These are phyloP conservation scores for Pogonocherus hispidulus DNA, from an alignment of 2,888 invertebrate species.

Conservation along the genomic window DNA sequence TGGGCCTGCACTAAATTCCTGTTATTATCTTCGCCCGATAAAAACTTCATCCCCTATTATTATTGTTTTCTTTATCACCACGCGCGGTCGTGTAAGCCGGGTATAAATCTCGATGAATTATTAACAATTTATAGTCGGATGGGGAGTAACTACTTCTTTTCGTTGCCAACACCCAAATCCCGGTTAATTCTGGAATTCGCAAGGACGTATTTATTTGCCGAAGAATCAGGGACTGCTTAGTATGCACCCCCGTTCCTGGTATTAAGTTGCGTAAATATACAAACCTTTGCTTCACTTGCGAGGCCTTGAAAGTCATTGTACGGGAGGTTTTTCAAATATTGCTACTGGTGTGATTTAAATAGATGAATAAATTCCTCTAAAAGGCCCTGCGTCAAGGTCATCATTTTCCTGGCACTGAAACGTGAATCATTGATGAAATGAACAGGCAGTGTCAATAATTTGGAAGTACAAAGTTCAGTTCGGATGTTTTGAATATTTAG, in stretches of 20 bases:
- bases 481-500: too few species aligned
- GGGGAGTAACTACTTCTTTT: background rate
- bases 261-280: background rate
- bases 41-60: constrained; percentile 23
- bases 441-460: too few species aligned
- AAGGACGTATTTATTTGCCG: background rate
- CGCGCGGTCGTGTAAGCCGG: constrained; percentile 9
- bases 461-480: too few species aligned
- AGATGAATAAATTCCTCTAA: too few species aligned
- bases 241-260: background rate
- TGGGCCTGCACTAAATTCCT: constrained; percentile 14
- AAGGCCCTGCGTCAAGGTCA: too few species aligned
- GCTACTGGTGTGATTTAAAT: too few species aligned
- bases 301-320: too few species aligned
- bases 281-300: background rate
- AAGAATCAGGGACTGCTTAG: background rate
- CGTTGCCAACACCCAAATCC: background rate
- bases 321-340: too few species aligned
- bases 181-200: background rate
- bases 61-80: constrained; percentile 24
- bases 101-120: constrained; percentile 11
- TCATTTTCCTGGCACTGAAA: too few species aligned
- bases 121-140: constrained; percentile 11
- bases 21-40: constrained; percentile 9
- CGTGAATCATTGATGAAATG: too few species aligned